Base-by-base conservation (phyloP, 1,140 invertebrate genomes). In the Vanessa atalanta region DNA sequence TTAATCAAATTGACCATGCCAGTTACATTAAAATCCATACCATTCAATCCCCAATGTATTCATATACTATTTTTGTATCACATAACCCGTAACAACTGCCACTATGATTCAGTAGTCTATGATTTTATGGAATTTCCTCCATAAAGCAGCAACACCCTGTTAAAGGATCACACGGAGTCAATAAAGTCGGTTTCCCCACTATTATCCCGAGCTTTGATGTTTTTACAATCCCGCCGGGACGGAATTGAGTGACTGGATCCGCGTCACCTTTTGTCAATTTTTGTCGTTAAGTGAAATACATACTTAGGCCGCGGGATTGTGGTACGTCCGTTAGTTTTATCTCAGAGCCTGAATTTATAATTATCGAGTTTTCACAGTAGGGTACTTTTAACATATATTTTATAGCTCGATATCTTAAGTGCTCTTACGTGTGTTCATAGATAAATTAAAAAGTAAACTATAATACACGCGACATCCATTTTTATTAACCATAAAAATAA, bases 101-200 rank as follows among this genome's bases (percentile, higher is more conserved):
- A 57, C 20, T 57, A 57, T 13, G 20, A 23, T 57, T 23, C 20
- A 57, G 16, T 57, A 3, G 16, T 61, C 14, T 31, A 26, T 60
- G 20, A 20, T 57, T 16, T 61, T 82, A 68, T 61, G 72, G 37
- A 67, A 73, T 48, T 67, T 65, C 47, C 57, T 61, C 57, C 57
- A 61, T 61, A 37, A 61, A 60, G 14, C 55, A 26, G 20, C 23
- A 8, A 23, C 55, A 51, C 48, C 48, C 51, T 55, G 64, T 48
- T 37, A 68, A 64, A 76, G 75, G 71, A 79, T 61, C 82, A 84
- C 81, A 73, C 76, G 47, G 74, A 74, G 76, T 80, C 83, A 84
- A 86, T 85, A 88, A 88, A 85, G 72, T 81, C 75, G 79, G 84
- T 82, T 84, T 81, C 79, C 78, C 79, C 72, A 81, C 72, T 79